Percentiles rank a stretch among this genome's conserved stretches.
Evolutionary conservation across 1,140 invertebrate species (phyloP).

Genomic region (Lordiphosa clarofinis): DNA sequence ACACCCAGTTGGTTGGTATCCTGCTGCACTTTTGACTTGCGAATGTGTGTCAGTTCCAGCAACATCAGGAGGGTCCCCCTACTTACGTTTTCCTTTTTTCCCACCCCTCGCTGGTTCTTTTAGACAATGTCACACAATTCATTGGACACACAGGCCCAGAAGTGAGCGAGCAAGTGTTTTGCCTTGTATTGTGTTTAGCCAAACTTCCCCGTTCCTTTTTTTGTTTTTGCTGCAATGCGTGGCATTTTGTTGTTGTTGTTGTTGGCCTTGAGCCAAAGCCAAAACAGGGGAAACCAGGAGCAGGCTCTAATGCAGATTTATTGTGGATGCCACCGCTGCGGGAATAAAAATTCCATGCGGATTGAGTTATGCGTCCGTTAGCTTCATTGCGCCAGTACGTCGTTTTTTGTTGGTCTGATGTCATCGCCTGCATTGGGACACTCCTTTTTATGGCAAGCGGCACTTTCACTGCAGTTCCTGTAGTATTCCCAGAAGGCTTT

Average conservation of each 20-base stretch:
- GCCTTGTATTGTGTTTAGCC: constrained; percentile 43
- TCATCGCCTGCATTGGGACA: constrained; percentile 45
- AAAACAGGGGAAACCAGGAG: constrained; percentile 6
- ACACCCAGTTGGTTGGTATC: constrained; percentile 16
- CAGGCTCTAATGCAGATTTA: constrained; percentile 70
- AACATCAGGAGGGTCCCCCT: background rate
- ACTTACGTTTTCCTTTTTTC: background rate
- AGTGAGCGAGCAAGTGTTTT: constrained; percentile 49
- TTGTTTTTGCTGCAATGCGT: constrained; percentile 45
- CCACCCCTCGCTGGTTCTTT: constrained; percentile 14
- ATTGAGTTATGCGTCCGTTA: constrained; percentile 77
- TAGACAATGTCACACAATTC: constrained; percentile 43
- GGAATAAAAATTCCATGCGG: constrained; percentile 77
- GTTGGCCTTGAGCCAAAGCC: constrained; percentile 54
- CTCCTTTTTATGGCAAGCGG: constrained; percentile 36
- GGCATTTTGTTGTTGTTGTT: constrained; percentile 26
- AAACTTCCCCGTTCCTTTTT: constrained; percentile 3
- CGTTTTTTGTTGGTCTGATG: constrained; percentile 46
- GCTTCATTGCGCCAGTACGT: constrained; percentile 50
- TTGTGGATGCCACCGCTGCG: constrained; percentile 74
- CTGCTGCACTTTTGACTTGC: constrained; percentile 28
- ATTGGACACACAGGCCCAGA: constrained; percentile 10
- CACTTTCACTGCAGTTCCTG: constrained; percentile 70
- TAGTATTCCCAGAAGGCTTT: constrained; percentile 21
- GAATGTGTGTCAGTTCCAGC: constrained; percentile 30